These are phyloP conservation scores for Perccottus glenii DNA, from an alignment of 2,113 vertebrate genomes.

Conservation along the genomic window DNA sequence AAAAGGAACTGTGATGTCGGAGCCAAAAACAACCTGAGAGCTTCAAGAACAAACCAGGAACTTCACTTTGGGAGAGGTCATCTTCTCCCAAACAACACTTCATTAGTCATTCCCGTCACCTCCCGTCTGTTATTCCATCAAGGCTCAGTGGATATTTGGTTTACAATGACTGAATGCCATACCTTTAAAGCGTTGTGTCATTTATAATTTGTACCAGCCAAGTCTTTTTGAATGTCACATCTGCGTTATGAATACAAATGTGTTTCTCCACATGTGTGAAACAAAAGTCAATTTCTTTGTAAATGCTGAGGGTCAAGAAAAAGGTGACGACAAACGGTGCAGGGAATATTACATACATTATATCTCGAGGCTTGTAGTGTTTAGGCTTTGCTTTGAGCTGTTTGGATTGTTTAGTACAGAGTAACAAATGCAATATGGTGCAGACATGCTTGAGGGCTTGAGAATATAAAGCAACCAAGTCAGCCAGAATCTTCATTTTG, in stretches of 20 bases:
- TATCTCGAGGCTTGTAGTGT: constrained; percentile 7
- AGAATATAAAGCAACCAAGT: too few relatives aligned
- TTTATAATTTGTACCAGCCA: constrained; percentile 49
- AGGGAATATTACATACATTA: neutral
- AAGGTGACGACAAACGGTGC: constrained; percentile 12
- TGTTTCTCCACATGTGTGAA: neutral
- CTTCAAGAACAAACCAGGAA: constrained; percentile 11
- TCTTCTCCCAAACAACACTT: neutral
- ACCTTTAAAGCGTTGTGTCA: constrained; percentile 19
- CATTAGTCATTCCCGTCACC: constrained; percentile 5
- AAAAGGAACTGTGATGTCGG: constrained; percentile 7
- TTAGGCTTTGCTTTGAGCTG: constrained; percentile 10
- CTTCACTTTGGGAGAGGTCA: constrained; percentile 20
- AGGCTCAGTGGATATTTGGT: constrained; percentile 23
- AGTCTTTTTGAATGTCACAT: constrained; percentile 62
- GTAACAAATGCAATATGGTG: neutral
- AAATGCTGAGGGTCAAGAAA: constrained; percentile 46
- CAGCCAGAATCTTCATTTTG: too few relatives aligned
- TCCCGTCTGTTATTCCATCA: neutral
- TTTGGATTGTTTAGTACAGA: neutral
- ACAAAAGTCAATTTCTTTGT: constrained; percentile 42
- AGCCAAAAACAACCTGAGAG: constrained; percentile 17
- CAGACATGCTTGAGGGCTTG: too few relatives aligned
- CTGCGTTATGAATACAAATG: constrained; percentile 62
- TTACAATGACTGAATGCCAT: constrained; percentile 25